Conservation (phyloP, 2,888 invertebrate genomes). For the Callinectes sapidus region DNA sequence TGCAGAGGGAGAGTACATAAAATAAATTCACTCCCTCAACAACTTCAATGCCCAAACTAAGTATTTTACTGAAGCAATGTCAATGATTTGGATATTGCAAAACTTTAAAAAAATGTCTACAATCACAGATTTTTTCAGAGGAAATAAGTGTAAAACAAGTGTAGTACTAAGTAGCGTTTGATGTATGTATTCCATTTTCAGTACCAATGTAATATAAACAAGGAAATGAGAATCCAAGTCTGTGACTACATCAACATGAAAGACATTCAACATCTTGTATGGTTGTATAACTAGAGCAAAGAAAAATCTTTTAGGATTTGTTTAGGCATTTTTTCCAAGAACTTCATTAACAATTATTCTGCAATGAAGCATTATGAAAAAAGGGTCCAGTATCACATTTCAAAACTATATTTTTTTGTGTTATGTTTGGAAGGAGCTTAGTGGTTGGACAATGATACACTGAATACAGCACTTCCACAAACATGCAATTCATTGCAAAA, state of each 20-base stretch:
- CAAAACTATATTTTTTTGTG: neutral
- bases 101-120: neutral
- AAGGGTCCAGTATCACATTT: neutral
- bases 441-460: neutral
- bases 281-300: neutral
- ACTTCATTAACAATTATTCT: neutral
- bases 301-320: too few species aligned
- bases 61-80: neutral
- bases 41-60: constrained; percentile 6
- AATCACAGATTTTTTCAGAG: neutral
- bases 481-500: neutral
- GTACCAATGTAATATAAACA: neutral
- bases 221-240: neutral
- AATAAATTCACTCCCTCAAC: neutral
- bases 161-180: neutral
- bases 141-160: neutral
- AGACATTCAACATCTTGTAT: neutral
- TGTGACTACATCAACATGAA: constrained; percentile 2
- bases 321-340: too few species aligned
- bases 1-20: neutral
- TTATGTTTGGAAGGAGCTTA: neutral
- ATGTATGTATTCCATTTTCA: neutral
- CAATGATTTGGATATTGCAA: neutral
- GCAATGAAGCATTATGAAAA: neutral
- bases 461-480: neutral